Evolutionary conservation across 2,113 vertebrate genomes (phyloP).

Genomic region (Noturus placidus): DNA sequence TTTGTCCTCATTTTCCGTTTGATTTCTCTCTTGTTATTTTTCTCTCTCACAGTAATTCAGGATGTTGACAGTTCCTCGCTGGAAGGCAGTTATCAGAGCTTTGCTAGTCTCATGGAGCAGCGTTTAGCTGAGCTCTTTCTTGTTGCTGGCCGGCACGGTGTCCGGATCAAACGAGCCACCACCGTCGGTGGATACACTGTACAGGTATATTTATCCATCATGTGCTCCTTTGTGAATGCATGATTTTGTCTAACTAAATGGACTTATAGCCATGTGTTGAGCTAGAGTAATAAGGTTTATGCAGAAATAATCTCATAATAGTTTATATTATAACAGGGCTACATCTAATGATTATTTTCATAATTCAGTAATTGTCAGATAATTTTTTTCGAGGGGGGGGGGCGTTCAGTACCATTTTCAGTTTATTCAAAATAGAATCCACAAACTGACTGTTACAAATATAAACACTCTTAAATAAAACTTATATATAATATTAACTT

Average conservation of each 20-base stretch:
- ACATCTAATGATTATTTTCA: no score
- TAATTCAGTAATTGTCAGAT: no score
- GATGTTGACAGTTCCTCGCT: constrained; percentile 88
- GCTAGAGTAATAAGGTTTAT: not conserved
- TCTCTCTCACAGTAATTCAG: constrained; percentile 82
- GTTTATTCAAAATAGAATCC: no score
- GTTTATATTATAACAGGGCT: not conserved
- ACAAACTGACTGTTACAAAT: no score
- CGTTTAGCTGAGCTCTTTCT: constrained; percentile 91
- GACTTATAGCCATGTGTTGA: no score
- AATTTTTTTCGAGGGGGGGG: no score
- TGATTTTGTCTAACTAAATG: not conserved
- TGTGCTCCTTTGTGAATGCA: not conserved
- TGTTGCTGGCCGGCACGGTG: constrained; percentile 86
- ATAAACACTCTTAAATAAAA: no score
- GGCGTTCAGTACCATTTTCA: no score
- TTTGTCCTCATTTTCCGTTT: constrained; percentile 6
- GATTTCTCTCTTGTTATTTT: not conserved
- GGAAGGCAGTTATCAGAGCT: constrained; percentile 93
- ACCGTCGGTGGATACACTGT: constrained; percentile 89
- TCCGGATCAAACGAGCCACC: constrained; percentile 82
- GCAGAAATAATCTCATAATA: not conserved
- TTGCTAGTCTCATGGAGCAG: constrained; percentile 94
- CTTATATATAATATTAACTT: no score
- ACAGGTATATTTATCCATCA: constrained; percentile 74